A percentile compares a stretch with the other conserved stretches of the same genome.
These are phyloP conservation scores for Protobothrops mucrosquamatus DNA, from an alignment of 2,113 vertebrate genomes.

Conservation along the genomic window DNA sequence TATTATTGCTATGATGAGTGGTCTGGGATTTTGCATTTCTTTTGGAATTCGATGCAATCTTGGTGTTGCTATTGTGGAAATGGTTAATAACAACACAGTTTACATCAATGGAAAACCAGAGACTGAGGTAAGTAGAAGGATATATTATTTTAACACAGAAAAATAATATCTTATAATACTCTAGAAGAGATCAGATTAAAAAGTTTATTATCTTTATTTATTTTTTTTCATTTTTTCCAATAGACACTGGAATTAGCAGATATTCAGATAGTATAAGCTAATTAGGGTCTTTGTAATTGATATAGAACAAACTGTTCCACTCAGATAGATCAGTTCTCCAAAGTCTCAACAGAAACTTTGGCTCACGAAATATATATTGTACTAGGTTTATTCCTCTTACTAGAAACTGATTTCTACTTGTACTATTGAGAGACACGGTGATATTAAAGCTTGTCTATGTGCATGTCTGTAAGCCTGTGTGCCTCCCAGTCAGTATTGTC, in stretches of 20 bases:
- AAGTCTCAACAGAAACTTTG: neutral
- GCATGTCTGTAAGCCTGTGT: neutral
- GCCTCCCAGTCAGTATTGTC: neutral
- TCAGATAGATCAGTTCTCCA: neutral
- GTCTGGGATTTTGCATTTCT: conserved; percentile 98
- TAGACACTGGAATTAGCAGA: neutral
- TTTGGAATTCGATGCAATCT: conserved; percentile 97
- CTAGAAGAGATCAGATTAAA: neutral
- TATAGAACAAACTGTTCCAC: neutral
- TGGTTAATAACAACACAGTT: conserved; percentile 96
- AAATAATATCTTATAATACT: neutral
- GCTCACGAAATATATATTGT: neutral
- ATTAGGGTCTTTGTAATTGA: neutral
- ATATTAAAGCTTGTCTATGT: neutral
- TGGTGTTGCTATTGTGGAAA: conserved; percentile 96
- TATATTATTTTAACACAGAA: neutral
- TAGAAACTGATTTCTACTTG: neutral
- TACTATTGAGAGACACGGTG: neutral
- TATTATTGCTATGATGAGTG: conserved; percentile 94
- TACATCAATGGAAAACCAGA: conserved; percentile 90
- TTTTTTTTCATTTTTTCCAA: neutral
- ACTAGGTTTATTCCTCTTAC: neutral
- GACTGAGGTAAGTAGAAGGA: conserved; percentile 75
- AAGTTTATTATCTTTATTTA: neutral
- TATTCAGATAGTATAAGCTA: neutral